Percentiles rank a stretch among this genome's conserved stretches.
Evolutionary conservation across 2,113 vertebrate species (phyloP).

Genomic region (Apus apus): DNA sequence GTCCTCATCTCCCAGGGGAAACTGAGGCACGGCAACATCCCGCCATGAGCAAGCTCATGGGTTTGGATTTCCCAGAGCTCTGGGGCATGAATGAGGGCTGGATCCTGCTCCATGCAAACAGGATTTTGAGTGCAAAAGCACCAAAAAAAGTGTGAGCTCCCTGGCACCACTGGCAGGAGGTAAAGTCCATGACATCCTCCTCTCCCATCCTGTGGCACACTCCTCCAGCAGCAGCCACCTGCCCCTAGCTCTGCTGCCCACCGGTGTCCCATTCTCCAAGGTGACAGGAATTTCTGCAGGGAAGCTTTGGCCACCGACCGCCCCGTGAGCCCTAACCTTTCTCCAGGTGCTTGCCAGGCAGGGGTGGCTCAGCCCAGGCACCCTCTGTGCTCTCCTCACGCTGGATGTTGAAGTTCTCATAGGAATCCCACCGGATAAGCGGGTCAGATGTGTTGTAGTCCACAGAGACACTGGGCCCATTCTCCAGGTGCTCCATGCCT

Average conservation of each 20-base stretch:
- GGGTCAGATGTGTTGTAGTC: conserved; percentile 97
- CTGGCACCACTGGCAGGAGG: background rate
- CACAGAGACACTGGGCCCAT: conserved; percentile 92
- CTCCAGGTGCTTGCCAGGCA: conserved; percentile 47
- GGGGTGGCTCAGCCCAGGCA: conserved; percentile 30
- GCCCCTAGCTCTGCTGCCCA: background rate
- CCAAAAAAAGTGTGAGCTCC: background rate
- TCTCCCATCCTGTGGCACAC: background rate
- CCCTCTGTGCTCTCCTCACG: conserved; percentile 88
- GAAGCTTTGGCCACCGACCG: background rate
- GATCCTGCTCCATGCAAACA: background rate
- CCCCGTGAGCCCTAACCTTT: conserved; percentile 38
- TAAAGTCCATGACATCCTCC: background rate
- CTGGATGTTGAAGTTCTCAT: conserved; percentile 88
- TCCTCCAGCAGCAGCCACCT: background rate
- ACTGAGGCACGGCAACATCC: background rate
- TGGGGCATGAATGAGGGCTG: background rate
- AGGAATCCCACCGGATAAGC: conserved; percentile 97
- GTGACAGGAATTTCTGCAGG: background rate
- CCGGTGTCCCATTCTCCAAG: background rate
- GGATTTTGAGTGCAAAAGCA: background rate
- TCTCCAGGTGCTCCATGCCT: conserved; percentile 97
- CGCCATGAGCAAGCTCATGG: accelerated
- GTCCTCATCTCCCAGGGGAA: background rate
- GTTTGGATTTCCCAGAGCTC: background rate